phyloP scores from a whole-genome alignment of 2,113 vertebrate genomes.

The Triplophysa siluroides region DNA sequence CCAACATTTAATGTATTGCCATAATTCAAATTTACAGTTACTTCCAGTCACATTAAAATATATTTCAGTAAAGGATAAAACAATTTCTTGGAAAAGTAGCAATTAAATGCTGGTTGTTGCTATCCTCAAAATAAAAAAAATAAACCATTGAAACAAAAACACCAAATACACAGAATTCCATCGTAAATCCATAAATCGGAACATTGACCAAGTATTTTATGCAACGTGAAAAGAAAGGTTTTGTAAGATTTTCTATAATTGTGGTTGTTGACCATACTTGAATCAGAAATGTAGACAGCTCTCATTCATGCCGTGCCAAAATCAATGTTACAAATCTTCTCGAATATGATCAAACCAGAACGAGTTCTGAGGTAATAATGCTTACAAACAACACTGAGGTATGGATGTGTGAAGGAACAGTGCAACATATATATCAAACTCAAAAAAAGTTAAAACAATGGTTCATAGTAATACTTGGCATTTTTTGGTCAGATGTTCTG shows the following conservation, averaged over 20 bases:
- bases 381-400: constrained; percentile 48
- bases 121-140: not conserved
- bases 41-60: constrained; percentile 38
- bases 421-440: constrained; percentile 14
- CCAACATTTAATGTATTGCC: constrained; percentile 34
- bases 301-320: not conserved
- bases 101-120: not conserved
- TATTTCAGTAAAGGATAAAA: not conserved
- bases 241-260: not conserved
- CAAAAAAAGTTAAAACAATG: not conserved
- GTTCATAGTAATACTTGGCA: constrained; percentile 7
- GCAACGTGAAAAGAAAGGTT: not conserved
- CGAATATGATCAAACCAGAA: not conserved
- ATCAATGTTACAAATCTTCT: not conserved
- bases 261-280: not conserved
- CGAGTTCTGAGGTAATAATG: constrained; percentile 45
- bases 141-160: not conserved
- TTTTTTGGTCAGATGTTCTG: constrained; percentile 22
- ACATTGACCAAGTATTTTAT: not conserved
- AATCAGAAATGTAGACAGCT: not conserved
- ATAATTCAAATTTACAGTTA: constrained; percentile 32
- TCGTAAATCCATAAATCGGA: not conserved
- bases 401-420: constrained; percentile 44
- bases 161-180: not conserved
- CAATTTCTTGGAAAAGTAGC: not conserved